Conservation (phyloP, 2,797 vertebrate genomes). For the Tangara arthus region DNA sequence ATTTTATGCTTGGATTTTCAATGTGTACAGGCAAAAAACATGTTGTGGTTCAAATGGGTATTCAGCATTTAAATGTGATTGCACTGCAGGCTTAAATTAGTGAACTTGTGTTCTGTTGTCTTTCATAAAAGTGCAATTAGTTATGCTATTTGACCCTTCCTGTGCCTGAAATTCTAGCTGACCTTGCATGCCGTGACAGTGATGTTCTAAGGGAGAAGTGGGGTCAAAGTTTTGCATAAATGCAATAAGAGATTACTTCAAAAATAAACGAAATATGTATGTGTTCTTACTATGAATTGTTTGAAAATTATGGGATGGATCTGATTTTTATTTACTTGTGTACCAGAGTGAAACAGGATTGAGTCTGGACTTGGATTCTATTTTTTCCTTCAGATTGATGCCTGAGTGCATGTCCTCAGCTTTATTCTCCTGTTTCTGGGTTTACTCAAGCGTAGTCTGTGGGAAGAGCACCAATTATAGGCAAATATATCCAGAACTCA, state of each 20-base stretch:
- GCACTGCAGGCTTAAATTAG: background rate
- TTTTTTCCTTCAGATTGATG: background rate
- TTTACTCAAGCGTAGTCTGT: background rate
- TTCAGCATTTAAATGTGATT: background rate
- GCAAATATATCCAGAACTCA: background rate
- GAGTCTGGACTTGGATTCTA: background rate
- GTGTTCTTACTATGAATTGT: background rate
- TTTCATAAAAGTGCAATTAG: conserved; percentile 33
- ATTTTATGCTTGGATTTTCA: background rate
- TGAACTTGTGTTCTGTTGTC: conserved; percentile 11
- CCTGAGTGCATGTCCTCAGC: background rate
- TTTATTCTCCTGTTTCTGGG: background rate
- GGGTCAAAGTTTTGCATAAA: background rate
- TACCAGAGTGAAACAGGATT: background rate
- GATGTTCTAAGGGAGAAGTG: background rate
- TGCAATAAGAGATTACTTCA: background rate
- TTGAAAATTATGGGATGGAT: background rate
- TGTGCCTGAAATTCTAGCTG: conserved; percentile 27
- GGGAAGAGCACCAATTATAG: background rate
- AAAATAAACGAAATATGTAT: background rate
- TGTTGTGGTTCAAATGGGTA: background rate
- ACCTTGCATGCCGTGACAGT: background rate
- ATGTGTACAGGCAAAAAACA: background rate
- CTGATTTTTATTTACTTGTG: background rate
- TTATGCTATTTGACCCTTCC: conserved; percentile 19